Percentiles rank a stretch among this genome's conserved stretches.
These are phyloP conservation scores for Elymnias hypermnestra DNA, from an alignment of 1,140 invertebrate genomes.

Conservation along the genomic window DNA sequence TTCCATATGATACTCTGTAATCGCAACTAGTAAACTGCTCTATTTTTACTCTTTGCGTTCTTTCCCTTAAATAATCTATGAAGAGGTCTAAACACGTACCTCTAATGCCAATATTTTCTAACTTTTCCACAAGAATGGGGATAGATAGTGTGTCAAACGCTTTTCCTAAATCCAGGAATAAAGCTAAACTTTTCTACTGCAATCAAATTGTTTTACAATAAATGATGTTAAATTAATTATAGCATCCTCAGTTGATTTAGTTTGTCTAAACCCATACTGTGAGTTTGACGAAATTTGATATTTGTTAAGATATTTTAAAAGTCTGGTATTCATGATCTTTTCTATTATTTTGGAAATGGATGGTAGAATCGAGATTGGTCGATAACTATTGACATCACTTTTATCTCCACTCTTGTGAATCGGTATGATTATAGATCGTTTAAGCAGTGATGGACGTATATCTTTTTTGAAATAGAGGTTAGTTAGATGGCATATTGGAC, in stretches of 20 bases:
- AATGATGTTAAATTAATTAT: background rate
- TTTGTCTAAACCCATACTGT: conserved; percentile 1
- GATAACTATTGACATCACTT: background rate
- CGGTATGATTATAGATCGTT: background rate
- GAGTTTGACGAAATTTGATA: background rate
- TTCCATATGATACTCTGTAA: too few species aligned
- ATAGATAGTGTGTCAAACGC: background rate
- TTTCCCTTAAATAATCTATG: too few species aligned
- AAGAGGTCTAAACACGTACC: background rate
- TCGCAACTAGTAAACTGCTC: too few species aligned
- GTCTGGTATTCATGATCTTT: background rate
- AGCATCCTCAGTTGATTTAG: background rate
- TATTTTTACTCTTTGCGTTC: too few species aligned
- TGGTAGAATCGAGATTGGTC: background rate
- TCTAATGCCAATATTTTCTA: too few species aligned
- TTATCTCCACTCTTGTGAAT: background rate
- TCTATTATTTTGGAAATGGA: background rate
- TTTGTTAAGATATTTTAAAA: background rate
- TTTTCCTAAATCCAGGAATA: background rate
- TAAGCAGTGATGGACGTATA: background rate
- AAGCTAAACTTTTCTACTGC: background rate
- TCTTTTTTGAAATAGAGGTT: background rate
- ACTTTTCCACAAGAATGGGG: background rate
- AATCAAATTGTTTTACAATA: background rate
- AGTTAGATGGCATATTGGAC: background rate